Evolutionary conservation across 2,113 vertebrate genomes (phyloP), one percentile per base, ranked within the genome.

Genomic region (Macquaria australasica): DNA sequence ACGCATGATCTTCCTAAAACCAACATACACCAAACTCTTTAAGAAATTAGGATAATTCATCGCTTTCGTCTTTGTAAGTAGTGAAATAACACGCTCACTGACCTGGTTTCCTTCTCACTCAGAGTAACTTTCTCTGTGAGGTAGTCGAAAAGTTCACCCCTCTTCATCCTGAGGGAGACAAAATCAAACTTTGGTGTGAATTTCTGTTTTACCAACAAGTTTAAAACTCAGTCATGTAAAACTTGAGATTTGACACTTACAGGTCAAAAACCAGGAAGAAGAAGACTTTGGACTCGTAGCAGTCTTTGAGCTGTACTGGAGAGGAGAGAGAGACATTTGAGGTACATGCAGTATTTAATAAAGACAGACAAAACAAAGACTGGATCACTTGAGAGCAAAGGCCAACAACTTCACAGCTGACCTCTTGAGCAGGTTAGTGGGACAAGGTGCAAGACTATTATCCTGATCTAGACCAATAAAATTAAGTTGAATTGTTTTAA

Each of bases 211-310:
- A 39, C 45, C 1, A 14, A 5, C 7, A 1, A 23, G 9, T 16
- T 56, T n/a, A 23, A 69, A 51, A 25, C 25, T 18, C 3, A n/a
- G 0, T 2, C 20, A 25, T 31, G 6, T 23, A 8, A 69, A 5
- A 64, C 3, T 1, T n/a, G 10, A 39, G 79, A n/a, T 69, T n/a
- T n/a, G 20, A 76, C 93, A 98, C 98, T 97, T 94, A 99, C 98
- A 99, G 91, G 86, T 99, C 98, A 93, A 99, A 99, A 82, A 99
- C 96, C 92, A 99, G 90, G 96, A 99, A 99, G 96, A 97, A 99
- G 95, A 98, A 99, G 80, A 96, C 98, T 71, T 96, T 96, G 88
- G 98, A 97, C 92, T 98, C 97, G 3, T 96, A 99, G 91, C 95
- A 98, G 93, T 99, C 98, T 94, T 98, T 99, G 87, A 99, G 96